phyloP scores from a whole-genome alignment of 2,888 invertebrate species.

The Abscondita cerata region DNA sequence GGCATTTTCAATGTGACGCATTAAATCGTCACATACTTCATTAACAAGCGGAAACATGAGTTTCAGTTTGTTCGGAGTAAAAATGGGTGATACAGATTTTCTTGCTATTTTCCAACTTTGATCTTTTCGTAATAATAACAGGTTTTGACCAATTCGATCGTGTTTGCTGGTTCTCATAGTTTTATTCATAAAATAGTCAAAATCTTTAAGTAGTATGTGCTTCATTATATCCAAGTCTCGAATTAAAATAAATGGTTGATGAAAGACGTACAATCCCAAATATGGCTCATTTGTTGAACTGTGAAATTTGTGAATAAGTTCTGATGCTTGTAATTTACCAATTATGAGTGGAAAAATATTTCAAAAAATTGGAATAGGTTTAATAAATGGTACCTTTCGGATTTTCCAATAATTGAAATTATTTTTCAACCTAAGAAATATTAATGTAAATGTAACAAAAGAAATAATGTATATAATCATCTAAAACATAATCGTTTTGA shows the following conservation, averaged over 20 bases:
- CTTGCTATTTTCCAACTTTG: slow-evolving; percentile 62
- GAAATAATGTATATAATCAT: no score
- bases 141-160: slow-evolving; percentile 55
- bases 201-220: slow-evolving; percentile 57
- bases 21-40: slow-evolving; percentile 50
- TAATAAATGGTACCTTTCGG: slow-evolving; percentile 49
- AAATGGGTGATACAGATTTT: slow-evolving; percentile 60
- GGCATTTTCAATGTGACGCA: slow-evolving; percentile 49
- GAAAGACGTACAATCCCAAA: slow-evolving; percentile 58
- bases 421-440: slow-evolving; percentile 41
- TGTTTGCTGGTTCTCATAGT: slow-evolving; percentile 55
- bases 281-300: slow-evolving; percentile 45
- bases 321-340: slow-evolving; percentile 45
- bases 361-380: slow-evolving; percentile 49
- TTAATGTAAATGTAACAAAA: background rate
- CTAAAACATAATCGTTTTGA: no score
- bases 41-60: slow-evolving; percentile 58
- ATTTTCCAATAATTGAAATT: slow-evolving; percentile 54
- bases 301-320: slow-evolving; percentile 46
- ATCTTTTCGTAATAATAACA: slow-evolving; percentile 57
- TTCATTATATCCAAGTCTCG: slow-evolving; percentile 59
- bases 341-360: slow-evolving; percentile 50
- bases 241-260: slow-evolving; percentile 57
- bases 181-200: slow-evolving; percentile 58
- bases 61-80: slow-evolving; percentile 62